phyloP scores from a whole-genome alignment of 2,888 invertebrate genomes.

The Pelosia muscerda region DNA sequence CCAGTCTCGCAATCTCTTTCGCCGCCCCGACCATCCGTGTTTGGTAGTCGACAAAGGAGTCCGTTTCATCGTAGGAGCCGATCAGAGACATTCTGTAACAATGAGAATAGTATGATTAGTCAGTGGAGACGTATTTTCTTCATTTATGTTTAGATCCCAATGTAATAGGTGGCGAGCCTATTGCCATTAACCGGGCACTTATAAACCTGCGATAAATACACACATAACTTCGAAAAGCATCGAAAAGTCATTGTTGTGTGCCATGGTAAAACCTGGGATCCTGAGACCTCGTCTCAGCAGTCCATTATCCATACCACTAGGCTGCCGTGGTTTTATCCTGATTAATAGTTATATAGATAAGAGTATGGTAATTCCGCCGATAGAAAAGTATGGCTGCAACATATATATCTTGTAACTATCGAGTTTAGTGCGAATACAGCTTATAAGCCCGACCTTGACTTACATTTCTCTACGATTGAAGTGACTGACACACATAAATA shows the following conservation, averaged over 20 bases:
- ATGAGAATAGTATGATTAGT: slow-evolving; percentile 9
- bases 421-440: background rate
- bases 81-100: slow-evolving; percentile 88
- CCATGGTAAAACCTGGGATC: too few species aligned
- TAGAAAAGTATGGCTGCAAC: background rate
- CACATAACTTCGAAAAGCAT: too few species aligned
- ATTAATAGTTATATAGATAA: background rate
- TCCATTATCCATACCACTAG: too few species aligned
- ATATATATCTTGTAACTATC: background rate
- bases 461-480: background rate
- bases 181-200: too few species aligned
- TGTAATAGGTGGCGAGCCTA: too few species aligned
- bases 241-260: too few species aligned
- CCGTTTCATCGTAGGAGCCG: slow-evolving; percentile 89
- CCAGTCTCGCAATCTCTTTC: slow-evolving; percentile 96
- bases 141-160: too few species aligned
- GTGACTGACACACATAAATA: background rate
- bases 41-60: slow-evolving; percentile 98
- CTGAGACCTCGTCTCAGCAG: too few species aligned
- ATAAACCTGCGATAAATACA: too few species aligned
- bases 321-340: too few species aligned
- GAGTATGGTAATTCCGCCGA: background rate
- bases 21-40: slow-evolving; percentile 98
- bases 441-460: background rate
- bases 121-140: too few species aligned